These are phyloP conservation scores for Cerceris ruficornis DNA, from an alignment of 2,888 invertebrate genomes.

Conservation along the genomic window DNA sequence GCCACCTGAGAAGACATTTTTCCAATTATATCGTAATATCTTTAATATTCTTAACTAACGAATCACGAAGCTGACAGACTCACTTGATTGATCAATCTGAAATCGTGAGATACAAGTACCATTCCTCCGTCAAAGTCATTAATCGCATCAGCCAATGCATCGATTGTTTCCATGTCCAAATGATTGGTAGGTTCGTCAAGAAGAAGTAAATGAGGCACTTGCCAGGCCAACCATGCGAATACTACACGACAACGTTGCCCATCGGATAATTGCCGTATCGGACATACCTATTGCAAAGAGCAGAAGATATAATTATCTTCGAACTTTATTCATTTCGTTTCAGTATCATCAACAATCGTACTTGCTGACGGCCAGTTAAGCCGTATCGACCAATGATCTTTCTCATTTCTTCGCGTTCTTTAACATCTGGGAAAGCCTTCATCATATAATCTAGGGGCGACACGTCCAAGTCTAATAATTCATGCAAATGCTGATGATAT, in stretches of 20 bases:
- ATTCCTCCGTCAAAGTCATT: slow-evolving; percentile 99
- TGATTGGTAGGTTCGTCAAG: slow-evolving; percentile 96
- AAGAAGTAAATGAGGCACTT: slow-evolving; percentile 96
- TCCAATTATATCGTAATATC: neutral
- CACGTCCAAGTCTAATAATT: slow-evolving; percentile 95
- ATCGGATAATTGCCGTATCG: slow-evolving; percentile 97
- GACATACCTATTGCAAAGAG: slow-evolving; percentile 87
- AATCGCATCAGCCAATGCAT: slow-evolving; percentile 98
- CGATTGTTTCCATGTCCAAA: slow-evolving; percentile 98
- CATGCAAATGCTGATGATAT: slow-evolving; percentile 99
- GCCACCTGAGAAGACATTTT: slow-evolving; percentile 88
- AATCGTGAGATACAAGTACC: slow-evolving; percentile 99
- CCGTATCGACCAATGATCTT: slow-evolving; percentile 99
- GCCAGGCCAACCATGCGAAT: slow-evolving; percentile 99
- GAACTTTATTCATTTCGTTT: neutral
- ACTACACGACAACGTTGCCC: slow-evolving; percentile 99
- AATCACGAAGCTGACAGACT: slow-evolving; percentile 34
- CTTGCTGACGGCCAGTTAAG: slow-evolving; percentile 97
- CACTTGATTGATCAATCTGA: slow-evolving; percentile 99
- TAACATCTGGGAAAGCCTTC: slow-evolving; percentile 97
- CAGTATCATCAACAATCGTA: slow-evolving; percentile 71
- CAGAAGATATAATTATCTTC: neutral
- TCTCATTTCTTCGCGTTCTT: slow-evolving; percentile 99
- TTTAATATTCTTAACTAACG: too few species aligned
- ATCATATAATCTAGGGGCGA: slow-evolving; percentile 99